Conservation (phyloP, 2,113 vertebrate genomes). For the Hyla sarda region DNA sequence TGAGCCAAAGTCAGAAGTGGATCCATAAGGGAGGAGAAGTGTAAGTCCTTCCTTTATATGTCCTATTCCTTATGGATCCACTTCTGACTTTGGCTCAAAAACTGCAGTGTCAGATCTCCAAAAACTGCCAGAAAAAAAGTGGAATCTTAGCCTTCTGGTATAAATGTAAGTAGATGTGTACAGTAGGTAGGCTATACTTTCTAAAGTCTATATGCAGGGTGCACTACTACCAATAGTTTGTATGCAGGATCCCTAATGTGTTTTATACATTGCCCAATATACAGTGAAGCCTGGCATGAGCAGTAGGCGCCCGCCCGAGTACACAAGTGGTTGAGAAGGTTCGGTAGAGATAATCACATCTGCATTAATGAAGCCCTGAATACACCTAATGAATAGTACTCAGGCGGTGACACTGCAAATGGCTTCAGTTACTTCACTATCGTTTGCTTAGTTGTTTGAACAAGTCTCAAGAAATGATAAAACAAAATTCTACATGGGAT, state of each 20-base stretch:
- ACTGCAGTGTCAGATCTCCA: no score
- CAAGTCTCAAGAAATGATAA: not conserved
- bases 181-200: not conserved
- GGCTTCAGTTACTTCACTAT: conserved; percentile 3
- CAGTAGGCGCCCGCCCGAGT: not conserved
- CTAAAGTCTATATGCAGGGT: not conserved
- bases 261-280: not conserved
- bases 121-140: no score
- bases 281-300: not conserved
- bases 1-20: no score
- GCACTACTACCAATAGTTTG: not conserved
- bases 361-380: conserved; percentile 47
- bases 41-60: no score
- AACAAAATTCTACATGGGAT: not conserved
- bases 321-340: conserved; percentile 11
- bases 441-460: not conserved
- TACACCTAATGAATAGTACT: conserved; percentile 31
- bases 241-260: not conserved
- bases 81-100: no score
- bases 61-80: no score
- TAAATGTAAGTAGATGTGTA: no score
- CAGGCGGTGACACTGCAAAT: no score
- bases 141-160: no score
- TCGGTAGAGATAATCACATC: conserved; percentile 48
- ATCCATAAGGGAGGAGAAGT: no score